Conservation (phyloP, 2,888 invertebrate genomes). For the Cheilosia variabilis region DNA sequence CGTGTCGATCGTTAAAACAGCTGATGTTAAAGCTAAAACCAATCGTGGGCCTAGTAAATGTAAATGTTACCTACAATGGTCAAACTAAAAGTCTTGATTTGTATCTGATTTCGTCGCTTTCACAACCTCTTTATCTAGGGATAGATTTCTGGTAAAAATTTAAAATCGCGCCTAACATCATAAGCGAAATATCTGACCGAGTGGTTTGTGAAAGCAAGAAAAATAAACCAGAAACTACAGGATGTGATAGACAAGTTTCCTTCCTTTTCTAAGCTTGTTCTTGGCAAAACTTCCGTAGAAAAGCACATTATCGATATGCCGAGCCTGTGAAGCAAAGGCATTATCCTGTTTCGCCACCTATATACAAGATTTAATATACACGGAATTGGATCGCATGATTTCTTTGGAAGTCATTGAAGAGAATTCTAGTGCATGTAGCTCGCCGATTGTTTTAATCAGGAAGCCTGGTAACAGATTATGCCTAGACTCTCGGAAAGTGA, state of each 20-base stretch:
- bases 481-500: conserved; percentile 11
- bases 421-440: conserved; percentile 15
- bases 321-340: not conserved
- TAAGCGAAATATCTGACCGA: not conserved
- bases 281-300: conserved; percentile 26
- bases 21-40: not conserved
- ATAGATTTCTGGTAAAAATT: not conserved
- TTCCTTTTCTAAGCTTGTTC: not conserved
- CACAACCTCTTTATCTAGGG: not conserved
- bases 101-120: not conserved
- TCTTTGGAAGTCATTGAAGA: conserved; percentile 21
- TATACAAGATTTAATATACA: not conserved
- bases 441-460: conserved; percentile 1
- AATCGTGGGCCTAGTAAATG: not conserved
- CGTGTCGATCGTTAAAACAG: not conserved
- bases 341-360: conserved; percentile 1
- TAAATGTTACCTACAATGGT: not conserved
- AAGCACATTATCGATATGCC: conserved; percentile 5
- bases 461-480: not conserved
- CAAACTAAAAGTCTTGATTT: not conserved
- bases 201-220: not conserved
- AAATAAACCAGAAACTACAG: not conserved
- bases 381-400: conserved; percentile 20
- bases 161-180: conserved; percentile 6
- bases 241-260: conserved; percentile 4